Conservation (phyloP, 2,888 invertebrate genomes). For the Nesidiocoris tenuis region DNA sequence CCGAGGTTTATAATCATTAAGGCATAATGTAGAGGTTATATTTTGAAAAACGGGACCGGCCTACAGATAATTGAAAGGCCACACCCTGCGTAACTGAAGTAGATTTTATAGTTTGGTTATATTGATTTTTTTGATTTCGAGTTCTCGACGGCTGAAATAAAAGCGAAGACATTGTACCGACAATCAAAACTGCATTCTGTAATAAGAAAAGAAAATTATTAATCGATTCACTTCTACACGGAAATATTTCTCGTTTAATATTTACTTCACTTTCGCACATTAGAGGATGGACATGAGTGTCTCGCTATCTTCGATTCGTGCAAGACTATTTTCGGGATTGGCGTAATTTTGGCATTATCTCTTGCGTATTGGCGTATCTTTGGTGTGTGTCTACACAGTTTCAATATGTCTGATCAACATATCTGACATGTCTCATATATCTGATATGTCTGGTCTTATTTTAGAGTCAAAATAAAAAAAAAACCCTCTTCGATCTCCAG, state of each 20-base stretch:
- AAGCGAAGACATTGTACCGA: conserved; percentile 48
- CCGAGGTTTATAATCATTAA: conserved; percentile 12
- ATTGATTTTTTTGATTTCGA: conserved; percentile 40
- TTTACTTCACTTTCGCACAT: not conserved
- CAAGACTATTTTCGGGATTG: too few species aligned
- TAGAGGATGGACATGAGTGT: not conserved
- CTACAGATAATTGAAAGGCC: not conserved
- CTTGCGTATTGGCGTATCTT: too few species aligned
- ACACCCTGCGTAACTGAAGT: not conserved
- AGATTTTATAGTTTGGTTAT: conserved; percentile 38
- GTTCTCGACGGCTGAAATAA: conserved; percentile 47
- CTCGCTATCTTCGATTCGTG: not conserved
- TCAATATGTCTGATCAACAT: too few species aligned
- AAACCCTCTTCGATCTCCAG: too few species aligned
- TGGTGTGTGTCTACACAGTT: too few species aligned
- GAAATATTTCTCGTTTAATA: conserved; percentile 4
- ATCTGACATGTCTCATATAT: too few species aligned
- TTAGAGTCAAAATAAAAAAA: too few species aligned
- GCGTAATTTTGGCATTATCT: too few species aligned
- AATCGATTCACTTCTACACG: conserved; percentile 20
- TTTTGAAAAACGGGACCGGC: conserved; percentile 15
- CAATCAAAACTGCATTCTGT: conserved; percentile 45
- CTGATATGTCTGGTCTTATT: too few species aligned
- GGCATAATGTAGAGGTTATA: conserved; percentile 21
- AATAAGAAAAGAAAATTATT: conserved; percentile 9